Evolutionary conservation across 2,113 vertebrate genomes (phyloP).

Genomic region (Epinephelus lanceolatus): DNA sequence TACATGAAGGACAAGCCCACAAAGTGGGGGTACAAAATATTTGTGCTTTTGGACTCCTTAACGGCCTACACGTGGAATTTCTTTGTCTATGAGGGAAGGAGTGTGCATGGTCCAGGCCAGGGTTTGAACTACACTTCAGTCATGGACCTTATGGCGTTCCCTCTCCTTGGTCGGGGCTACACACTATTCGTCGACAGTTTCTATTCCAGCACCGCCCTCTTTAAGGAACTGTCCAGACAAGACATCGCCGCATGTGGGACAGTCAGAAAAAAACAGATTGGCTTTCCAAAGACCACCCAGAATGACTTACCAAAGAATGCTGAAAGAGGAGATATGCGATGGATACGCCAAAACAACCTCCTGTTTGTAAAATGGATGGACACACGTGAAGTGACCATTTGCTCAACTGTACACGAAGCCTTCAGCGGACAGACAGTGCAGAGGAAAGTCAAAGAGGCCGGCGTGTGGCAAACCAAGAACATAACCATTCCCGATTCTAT

Average conservation of each 20-base stretch:
- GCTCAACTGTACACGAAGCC: no score
- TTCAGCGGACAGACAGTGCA: no score
- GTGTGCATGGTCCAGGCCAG: background rate
- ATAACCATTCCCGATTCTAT: no score
- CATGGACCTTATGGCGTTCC: background rate
- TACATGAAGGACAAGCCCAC: background rate
- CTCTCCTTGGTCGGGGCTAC: background rate
- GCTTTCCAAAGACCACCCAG: background rate
- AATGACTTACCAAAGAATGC: background rate
- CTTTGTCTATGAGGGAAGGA: background rate
- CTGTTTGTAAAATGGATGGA: no score
- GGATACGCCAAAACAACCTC: no score
- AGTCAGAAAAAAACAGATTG: background rate
- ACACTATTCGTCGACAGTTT: background rate
- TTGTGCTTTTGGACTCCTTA: background rate
- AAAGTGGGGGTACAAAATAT: background rate
- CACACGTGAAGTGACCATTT: no score
- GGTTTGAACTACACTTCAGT: background rate
- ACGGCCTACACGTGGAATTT: background rate
- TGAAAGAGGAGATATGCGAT: background rate
- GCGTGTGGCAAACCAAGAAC: no score
- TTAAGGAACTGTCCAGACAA: background rate
- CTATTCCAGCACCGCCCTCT: background rate
- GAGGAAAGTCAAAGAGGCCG: no score
- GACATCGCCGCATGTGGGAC: background rate